Base-by-base conservation (phyloP, 2,113 vertebrate genomes). In the Lampris megalopsis region DNA sequence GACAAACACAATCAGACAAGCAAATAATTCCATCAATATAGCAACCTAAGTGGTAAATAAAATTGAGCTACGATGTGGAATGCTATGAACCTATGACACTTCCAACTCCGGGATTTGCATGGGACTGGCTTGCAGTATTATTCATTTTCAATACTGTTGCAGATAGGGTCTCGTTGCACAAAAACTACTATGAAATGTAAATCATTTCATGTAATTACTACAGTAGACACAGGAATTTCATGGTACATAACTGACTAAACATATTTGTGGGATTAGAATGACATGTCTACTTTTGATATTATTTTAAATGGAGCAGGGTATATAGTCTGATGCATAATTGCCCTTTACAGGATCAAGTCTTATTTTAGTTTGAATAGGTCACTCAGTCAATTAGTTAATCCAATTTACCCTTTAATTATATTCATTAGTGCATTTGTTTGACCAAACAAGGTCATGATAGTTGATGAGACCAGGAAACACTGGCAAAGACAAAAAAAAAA, bases 361-460 rank as follows among this genome's bases (percentile, higher is more conserved):
- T 77, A 66, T 65, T 79, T 57, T 69, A 58, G 41, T 52, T 72
- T 62, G 49, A 71, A 68, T 1, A 50, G 82, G 67, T 89, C 86
- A 87, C 70, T 89, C 82, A 82, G 87, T 91, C 68, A 91, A 90
- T 89, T 85, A 81, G 75, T 73, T 83, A 89, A 90, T 89, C 85
- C 76, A 93, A 90, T 91, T 79, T 71, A 68, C 13, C 48, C 63
- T 91, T 90, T 87, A 89, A 91, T 91, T 88, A 75, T 66, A 67
- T 81, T 88, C 79, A 91, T 91, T 89, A 92, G 72, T 80, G 87
- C 77, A 86, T 91, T 84, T 92, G 85, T 82, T 83, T 91, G 84
- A 86, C 87, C 87, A 90, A 86, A 86, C 87, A 88, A 92, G 90
- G 92, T 93, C 92, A 91, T 70, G 68, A 72, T 81, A 89, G 81